These are phyloP conservation scores for Liodrosophila aerea DNA, from an alignment of 2,888 invertebrate species.

Conservation along the genomic window DNA sequence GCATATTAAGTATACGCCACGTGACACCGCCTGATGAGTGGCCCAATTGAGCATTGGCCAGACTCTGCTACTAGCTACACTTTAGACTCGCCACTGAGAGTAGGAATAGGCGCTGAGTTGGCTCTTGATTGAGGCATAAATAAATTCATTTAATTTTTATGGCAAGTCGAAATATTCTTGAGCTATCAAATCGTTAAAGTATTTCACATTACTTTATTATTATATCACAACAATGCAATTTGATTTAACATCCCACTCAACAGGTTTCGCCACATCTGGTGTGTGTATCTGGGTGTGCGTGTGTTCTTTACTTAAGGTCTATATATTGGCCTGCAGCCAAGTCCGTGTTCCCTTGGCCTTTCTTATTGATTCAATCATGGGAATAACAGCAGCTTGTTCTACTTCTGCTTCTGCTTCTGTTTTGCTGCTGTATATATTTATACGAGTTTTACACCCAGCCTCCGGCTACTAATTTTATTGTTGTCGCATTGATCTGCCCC, in stretches of 20 bases:
- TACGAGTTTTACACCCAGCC: constrained; percentile 1
- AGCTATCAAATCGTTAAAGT: constrained; percentile 13
- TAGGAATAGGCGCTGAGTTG: constrained; percentile 17
- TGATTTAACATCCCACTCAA: constrained; percentile 38
- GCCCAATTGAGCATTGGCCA: constrained; percentile 6
- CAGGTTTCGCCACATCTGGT: constrained; percentile 53
- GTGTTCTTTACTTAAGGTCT: constrained; percentile 2
- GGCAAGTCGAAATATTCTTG: constrained; percentile 6
- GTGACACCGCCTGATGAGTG: constrained; percentile 25
- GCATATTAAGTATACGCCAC: constrained; percentile 56
- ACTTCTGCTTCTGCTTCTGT: constrained; percentile 1
- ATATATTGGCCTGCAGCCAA: constrained; percentile 50
- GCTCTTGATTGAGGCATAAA: constrained; percentile 66
- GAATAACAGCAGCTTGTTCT: constrained; percentile 58
- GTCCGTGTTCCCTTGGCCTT: constrained; percentile 25
- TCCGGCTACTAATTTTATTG: constrained; percentile 15
- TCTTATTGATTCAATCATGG: constrained; percentile 70
- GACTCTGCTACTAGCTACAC: too few species aligned
- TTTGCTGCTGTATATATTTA: background rate
- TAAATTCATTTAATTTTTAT: constrained; percentile 44
- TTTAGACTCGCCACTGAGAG: too few species aligned
- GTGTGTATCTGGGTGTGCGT: background rate
- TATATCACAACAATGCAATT: constrained; percentile 30
- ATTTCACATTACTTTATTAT: constrained; percentile 20
- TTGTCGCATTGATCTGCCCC: background rate